These are phyloP conservation scores for Coremacera marginata DNA, from an alignment of 2,888 invertebrate species.

Conservation along the genomic window DNA sequence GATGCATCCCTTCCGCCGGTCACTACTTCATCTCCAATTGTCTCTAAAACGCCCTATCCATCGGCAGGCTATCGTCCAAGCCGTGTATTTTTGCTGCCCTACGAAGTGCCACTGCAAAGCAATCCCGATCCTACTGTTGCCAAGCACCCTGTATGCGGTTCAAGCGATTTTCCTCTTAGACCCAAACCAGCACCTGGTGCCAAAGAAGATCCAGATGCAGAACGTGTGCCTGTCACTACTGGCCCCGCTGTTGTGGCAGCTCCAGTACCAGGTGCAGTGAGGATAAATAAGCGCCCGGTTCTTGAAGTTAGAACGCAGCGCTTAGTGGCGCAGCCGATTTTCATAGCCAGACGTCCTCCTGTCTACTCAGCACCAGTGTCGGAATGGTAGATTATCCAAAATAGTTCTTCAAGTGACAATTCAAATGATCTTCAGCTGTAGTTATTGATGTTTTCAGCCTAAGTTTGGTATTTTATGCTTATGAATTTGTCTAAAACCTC, in stretches of 20 bases:
- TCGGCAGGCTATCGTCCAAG: constrained; percentile 46
- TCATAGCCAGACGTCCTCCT: constrained; percentile 24
- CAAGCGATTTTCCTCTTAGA: constrained; percentile 59
- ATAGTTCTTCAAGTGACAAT: background rate
- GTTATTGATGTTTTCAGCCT: background rate
- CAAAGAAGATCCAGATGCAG: constrained; percentile 59
- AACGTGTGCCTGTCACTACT: constrained; percentile 55
- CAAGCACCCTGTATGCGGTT: constrained; percentile 59
- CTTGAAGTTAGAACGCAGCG: constrained; percentile 49
- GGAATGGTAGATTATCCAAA: background rate
- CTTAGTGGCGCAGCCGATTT: constrained; percentile 46
- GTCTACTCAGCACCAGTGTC: constrained; percentile 38
- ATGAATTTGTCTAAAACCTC: no score
- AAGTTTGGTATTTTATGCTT: no score
- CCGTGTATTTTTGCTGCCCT: constrained; percentile 46
- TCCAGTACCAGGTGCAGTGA: background rate
- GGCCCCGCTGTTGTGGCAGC: constrained; percentile 44
- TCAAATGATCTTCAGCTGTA: background rate
- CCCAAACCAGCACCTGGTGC: constrained; percentile 59
- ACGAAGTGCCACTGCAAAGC: constrained; percentile 1
- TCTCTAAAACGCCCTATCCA: constrained; percentile 44
- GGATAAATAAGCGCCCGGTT: constrained; percentile 26
- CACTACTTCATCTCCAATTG: background rate
- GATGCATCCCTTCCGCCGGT: background rate
- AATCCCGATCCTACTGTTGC: background rate